phyloP scores from a whole-genome alignment of 2,797 vertebrate species.

The Sebastes melanostomus region DNA sequence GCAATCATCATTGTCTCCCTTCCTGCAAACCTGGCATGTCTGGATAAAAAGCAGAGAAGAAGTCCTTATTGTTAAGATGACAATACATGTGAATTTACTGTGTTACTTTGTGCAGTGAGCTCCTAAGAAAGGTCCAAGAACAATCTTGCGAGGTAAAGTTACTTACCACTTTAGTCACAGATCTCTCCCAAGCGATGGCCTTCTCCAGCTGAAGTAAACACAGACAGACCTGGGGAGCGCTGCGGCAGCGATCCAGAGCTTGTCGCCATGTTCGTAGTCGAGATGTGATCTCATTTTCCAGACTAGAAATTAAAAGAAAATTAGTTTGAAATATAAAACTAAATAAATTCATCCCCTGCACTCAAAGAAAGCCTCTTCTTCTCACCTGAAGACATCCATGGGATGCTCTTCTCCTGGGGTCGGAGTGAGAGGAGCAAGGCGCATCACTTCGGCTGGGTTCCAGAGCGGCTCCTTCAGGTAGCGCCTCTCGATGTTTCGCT shows the following conservation, averaged over 20 bases:
- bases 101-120: background rate
- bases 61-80: background rate
- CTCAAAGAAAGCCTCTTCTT: background rate
- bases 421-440: constrained; percentile 83
- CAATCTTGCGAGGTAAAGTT: background rate
- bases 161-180: constrained; percentile 93
- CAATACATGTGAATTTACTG: background rate
- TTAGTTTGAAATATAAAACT: background rate
- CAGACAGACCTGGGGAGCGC: constrained; percentile 90
- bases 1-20: constrained; percentile 94
- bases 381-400: constrained; percentile 80
- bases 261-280: constrained; percentile 92
- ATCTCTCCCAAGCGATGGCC: constrained; percentile 96
- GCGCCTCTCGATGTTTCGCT: constrained; percentile 92
- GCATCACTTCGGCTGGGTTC: constrained; percentile 89
- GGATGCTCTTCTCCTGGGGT: constrained; percentile 79
- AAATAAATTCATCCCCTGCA: background rate
- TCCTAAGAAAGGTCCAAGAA: background rate
- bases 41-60: constrained; percentile 47
- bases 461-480: constrained; percentile 96
- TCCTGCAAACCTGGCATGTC: constrained; percentile 94
- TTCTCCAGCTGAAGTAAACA: constrained; percentile 92
- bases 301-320: constrained; percentile 50
- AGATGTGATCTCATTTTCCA: constrained; percentile 92
- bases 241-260: constrained; percentile 91